Evolutionary conservation across 2,113 vertebrate genomes (phyloP).

Genomic region (Mastomys coucha): DNA sequence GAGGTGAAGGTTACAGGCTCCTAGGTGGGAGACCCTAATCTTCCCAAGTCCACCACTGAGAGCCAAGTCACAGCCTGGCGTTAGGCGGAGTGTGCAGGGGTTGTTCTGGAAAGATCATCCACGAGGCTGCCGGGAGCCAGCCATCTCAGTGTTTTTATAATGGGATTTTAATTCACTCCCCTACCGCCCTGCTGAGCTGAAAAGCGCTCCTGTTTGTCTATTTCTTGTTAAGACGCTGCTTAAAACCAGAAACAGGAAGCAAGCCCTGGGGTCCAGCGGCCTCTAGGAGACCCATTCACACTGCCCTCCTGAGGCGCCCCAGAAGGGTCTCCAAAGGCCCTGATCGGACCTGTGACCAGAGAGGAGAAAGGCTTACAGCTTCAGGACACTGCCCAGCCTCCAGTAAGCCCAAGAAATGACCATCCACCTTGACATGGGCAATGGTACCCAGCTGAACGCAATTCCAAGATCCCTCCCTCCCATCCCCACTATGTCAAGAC

Average conservation of each 20-base stretch:
- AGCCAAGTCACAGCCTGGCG: not conserved
- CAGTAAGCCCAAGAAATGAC: not conserved
- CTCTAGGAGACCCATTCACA: not conserved
- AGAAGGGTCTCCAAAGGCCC: not conserved
- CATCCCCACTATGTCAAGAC: rapidly evolving
- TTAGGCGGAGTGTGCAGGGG: rapidly evolving
- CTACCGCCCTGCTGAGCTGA: conserved; percentile 56
- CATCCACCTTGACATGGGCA: rapidly evolving
- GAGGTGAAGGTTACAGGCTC: not conserved
- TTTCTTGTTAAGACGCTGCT: conserved; percentile 61
- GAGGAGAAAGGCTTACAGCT: not conserved
- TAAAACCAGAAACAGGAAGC: not conserved
- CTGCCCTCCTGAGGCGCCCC: not conserved
- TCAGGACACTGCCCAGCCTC: rapidly evolving
- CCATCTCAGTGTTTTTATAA: not conserved
- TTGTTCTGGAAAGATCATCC: not conserved
- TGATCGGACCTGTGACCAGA: not conserved
- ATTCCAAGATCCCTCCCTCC: not conserved
- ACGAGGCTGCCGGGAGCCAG: not conserved
- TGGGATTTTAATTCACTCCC: conserved; percentile 74
- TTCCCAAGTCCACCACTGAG: not conserved
- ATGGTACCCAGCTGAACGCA: not conserved
- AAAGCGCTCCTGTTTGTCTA: conserved; percentile 66
- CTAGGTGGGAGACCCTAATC: not conserved
- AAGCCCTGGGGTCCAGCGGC: not conserved